Conservation (phyloP, 2,113 vertebrate genomes). For the Labeo rohita region DNA sequence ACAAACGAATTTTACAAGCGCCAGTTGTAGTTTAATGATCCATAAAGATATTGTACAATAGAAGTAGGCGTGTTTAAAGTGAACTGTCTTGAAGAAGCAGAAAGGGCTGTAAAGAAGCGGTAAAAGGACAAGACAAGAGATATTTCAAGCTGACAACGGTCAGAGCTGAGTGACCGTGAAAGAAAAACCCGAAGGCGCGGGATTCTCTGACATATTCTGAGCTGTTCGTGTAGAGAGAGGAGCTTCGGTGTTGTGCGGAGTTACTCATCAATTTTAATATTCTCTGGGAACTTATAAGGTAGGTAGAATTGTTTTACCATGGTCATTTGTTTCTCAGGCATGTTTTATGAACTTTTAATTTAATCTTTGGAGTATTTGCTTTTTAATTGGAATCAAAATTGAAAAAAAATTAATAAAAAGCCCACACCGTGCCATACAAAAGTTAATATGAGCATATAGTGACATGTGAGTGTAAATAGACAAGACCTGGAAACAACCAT, state of each 20-base stretch:
- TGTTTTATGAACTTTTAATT: not conserved
- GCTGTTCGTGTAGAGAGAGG: not conserved
- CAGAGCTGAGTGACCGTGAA: conserved; percentile 16
- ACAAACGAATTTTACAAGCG: not conserved
- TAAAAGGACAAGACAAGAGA: not conserved
- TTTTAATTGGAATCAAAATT: not conserved
- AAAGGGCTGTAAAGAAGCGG: conserved; percentile 1
- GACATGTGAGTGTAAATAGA: not conserved
- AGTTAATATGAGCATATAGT: not conserved
- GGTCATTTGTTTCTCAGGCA: not conserved
- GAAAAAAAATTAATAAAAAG: too few relatives aligned
- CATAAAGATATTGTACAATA: not conserved
- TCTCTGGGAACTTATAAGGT: conserved; percentile 3
- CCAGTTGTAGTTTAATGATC: not conserved
- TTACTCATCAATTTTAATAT: conserved; percentile 1
- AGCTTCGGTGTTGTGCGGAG: not conserved
- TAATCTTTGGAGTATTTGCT: not conserved
- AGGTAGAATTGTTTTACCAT: not conserved
- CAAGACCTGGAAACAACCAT: not conserved
- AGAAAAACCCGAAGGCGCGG: conserved; percentile 14
- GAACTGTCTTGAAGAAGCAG: conserved; percentile 15
- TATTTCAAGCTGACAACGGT: not conserved
- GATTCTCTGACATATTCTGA: conserved; percentile 2
- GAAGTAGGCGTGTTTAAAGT: not conserved
- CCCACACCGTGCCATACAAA: not conserved